A percentile compares a stretch with the other conserved stretches of the same genome.
phyloP scores from a whole-genome alignment of 2,113 vertebrate species.

The Corythaixoides concolor region DNA sequence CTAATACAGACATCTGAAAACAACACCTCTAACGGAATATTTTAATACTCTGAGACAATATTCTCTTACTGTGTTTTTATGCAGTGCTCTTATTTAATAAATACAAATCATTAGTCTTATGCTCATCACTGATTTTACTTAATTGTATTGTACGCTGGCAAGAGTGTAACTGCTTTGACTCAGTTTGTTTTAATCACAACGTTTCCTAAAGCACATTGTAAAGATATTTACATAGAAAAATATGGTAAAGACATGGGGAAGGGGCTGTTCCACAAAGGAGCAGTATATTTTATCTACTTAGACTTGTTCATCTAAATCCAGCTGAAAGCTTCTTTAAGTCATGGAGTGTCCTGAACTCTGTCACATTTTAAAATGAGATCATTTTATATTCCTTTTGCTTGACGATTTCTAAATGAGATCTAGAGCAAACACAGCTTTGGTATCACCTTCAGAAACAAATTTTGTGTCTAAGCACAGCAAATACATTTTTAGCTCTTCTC shows the following conservation, averaged over 20 bases:
- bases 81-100: not conserved
- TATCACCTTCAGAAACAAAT: slow-evolving; percentile 5
- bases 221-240: not conserved
- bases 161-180: not conserved
- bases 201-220: not conserved
- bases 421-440: not conserved
- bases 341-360: not conserved
- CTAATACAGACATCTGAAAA: not conserved
- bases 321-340: not conserved
- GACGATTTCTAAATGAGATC: not conserved
- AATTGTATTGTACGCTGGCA: not conserved
- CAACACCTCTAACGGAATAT: not conserved
- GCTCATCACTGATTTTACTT: not conserved
- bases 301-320: not conserved
- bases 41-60: not conserved
- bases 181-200: not conserved
- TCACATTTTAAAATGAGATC: not conserved
- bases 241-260: not conserved
- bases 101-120: not conserved
- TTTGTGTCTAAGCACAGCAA: not conserved
- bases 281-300: not conserved
- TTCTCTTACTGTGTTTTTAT: too few species aligned
- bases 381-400: not conserved
- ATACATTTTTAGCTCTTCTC: not conserved
- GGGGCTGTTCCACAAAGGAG: not conserved